Percentiles rank a stretch among this genome's conserved stretches.
These are phyloP conservation scores for Sapayoa aenigma DNA, from an alignment of 2,113 vertebrate species.

Conservation along the genomic window DNA sequence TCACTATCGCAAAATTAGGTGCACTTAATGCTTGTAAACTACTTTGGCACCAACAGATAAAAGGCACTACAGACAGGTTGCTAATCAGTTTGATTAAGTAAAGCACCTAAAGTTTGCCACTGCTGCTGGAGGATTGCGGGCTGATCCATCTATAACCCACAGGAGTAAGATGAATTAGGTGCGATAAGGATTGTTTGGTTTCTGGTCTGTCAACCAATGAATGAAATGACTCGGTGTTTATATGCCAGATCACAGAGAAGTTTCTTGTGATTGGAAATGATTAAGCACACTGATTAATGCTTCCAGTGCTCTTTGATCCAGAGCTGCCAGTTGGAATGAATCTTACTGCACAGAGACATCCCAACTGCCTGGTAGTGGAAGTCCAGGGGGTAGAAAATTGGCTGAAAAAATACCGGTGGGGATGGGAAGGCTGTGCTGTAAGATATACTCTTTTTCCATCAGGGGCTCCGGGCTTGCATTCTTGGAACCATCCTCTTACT, in stretches of 20 bases:
- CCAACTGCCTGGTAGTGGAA: not conserved
- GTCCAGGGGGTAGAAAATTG: not conserved
- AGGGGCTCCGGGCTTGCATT: not conserved
- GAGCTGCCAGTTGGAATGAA: slow-evolving; percentile 52
- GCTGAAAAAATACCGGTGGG: not conserved
- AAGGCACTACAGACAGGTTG: slow-evolving; percentile 3
- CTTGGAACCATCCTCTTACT: not conserved
- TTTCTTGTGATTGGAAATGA: slow-evolving; percentile 41
- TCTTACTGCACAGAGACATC: not conserved
- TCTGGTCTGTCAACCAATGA: slow-evolving; percentile 44
- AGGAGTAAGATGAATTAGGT: slow-evolving; percentile 45
- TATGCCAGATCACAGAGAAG: slow-evolving; percentile 39
- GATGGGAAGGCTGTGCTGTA: not conserved
- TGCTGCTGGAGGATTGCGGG: not conserved
- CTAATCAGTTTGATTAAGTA: slow-evolving; percentile 56
- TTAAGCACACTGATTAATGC: slow-evolving; percentile 52
- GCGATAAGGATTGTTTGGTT: slow-evolving; percentile 55
- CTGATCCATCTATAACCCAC: not conserved
- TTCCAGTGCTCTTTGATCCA: slow-evolving; percentile 57
- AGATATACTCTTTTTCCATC: not conserved
- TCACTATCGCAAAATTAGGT: not conserved
- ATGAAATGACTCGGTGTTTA: slow-evolving; percentile 39
- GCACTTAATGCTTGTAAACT: slow-evolving; percentile 30
- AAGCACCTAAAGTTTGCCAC: slow-evolving; percentile 29
- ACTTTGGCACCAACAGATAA: slow-evolving; percentile 31